phyloP scores from a whole-genome alignment of 2,113 vertebrate species.

The Misgurnus anguillicaudatus region DNA sequence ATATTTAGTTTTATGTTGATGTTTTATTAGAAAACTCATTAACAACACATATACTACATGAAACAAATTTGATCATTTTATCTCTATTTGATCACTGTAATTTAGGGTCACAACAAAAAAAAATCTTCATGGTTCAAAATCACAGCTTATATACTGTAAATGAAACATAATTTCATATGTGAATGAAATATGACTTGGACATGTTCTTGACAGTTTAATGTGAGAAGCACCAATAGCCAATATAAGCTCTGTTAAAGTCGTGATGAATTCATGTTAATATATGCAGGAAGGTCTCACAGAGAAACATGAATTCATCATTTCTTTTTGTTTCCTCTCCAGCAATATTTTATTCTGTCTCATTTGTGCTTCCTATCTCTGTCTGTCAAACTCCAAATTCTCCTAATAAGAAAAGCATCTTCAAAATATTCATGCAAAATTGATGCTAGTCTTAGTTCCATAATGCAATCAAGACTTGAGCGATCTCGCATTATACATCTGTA shows the following conservation, averaged over 20 bases:
- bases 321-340: constrained; percentile 47
- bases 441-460: constrained; percentile 25
- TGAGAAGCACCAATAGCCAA: not conserved
- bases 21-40: too few relatives aligned
- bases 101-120: not conserved
- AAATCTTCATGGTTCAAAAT: too few relatives aligned
- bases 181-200: not conserved
- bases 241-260: not conserved
- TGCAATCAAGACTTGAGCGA: not conserved
- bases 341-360: not conserved
- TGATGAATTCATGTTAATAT: constrained; percentile 31
- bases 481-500: constrained; percentile 35
- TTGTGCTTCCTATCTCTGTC: constrained; percentile 1
- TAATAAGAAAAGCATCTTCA: not conserved
- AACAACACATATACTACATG: too few relatives aligned
- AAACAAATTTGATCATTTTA: too few relatives aligned
- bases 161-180: not conserved
- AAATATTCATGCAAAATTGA: constrained; percentile 29
- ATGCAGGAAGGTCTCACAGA: not conserved
- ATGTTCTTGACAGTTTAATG: not conserved
- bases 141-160: too few relatives aligned
- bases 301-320: constrained; percentile 69
- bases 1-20: too few relatives aligned
- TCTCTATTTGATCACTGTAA: not conserved
- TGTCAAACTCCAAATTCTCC: constrained; percentile 32